phyloP scores from a whole-genome alignment of 2,797 vertebrate species.

The Mionectes olivaceus region DNA sequence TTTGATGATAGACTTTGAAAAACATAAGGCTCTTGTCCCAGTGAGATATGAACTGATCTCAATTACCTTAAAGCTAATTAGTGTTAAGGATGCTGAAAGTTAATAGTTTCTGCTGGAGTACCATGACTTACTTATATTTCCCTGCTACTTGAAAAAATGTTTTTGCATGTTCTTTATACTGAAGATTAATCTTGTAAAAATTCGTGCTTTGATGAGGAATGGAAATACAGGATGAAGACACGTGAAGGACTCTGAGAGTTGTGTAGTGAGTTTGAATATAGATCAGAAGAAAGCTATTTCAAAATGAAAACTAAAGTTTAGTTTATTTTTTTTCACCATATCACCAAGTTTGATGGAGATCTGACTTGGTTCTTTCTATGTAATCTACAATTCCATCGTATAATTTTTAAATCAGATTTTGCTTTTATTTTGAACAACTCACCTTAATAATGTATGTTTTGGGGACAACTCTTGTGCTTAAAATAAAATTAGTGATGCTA shows the following conservation, averaged over 20 bases:
- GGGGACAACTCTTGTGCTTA: neutral
- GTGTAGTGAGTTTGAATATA: neutral
- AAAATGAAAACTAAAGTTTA: neutral
- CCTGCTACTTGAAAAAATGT: neutral
- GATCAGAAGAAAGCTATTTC: neutral
- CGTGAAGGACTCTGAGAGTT: neutral
- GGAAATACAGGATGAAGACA: neutral
- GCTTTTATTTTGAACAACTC: neutral
- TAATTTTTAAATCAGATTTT: neutral
- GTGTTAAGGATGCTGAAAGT: slow-evolving; percentile 2
- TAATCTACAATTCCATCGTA: neutral
- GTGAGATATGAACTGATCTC: slow-evolving; percentile 13
- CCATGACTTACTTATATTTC: neutral
- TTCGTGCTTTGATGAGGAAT: neutral
- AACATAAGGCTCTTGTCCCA: neutral
- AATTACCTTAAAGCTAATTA: slow-evolving; percentile 43
- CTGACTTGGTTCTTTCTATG: neutral
- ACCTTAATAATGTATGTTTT: neutral
- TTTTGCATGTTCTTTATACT: neutral
- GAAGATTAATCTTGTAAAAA: slow-evolving; percentile 3
- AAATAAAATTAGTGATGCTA: neutral
- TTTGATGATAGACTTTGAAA: neutral
- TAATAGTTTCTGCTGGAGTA: slow-evolving; percentile 19
- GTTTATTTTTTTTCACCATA: neutral
- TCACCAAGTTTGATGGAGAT: neutral